Evolutionary conservation across 2,113 vertebrate species (phyloP).

Genomic region (Rattus rattus): DNA sequence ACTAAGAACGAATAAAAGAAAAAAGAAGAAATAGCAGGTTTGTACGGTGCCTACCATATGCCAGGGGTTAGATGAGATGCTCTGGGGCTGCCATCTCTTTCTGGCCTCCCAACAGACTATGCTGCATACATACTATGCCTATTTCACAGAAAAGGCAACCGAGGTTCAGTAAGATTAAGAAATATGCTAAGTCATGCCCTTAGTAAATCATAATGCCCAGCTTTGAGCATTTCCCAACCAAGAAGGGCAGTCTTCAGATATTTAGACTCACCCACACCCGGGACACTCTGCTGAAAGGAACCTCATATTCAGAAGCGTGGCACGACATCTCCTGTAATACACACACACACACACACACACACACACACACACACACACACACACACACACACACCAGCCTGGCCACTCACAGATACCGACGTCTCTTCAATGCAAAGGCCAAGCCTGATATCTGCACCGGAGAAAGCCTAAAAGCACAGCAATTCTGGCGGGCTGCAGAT

Average conservation of each 20-base stretch:
- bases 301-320: conserved; percentile 59
- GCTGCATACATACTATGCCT: neutral
- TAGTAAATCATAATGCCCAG: conserved; percentile 51
- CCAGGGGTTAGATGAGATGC: conserved; percentile 9
- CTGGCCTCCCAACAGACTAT: neutral
- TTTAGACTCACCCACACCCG: conserved; percentile 70
- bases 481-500: conserved; percentile 65
- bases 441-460: neutral
- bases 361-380: no score
- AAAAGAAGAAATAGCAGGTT: neutral
- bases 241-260: conserved; percentile 57
- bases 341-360: conserved; percentile 49
- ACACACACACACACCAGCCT: conserved; percentile 23
- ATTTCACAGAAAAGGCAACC: conserved; percentile 69
- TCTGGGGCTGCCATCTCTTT: neutral
- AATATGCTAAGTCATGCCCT: conserved; percentile 65
- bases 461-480: conserved; percentile 49
- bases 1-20: neutral
- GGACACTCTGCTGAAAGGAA: conserved; percentile 63
- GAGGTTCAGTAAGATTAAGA: conserved; percentile 39
- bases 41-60: neutral
- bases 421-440: conserved; percentile 62
- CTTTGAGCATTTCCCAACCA: conserved; percentile 54
- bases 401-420: conserved; percentile 62
- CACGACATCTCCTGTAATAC: conserved; percentile 58